Evolutionary conservation across 2,797 vertebrate genomes (phyloP), one percentile per base, ranked within the genome.

Genomic region (Craterocephalus amniculus): DNA sequence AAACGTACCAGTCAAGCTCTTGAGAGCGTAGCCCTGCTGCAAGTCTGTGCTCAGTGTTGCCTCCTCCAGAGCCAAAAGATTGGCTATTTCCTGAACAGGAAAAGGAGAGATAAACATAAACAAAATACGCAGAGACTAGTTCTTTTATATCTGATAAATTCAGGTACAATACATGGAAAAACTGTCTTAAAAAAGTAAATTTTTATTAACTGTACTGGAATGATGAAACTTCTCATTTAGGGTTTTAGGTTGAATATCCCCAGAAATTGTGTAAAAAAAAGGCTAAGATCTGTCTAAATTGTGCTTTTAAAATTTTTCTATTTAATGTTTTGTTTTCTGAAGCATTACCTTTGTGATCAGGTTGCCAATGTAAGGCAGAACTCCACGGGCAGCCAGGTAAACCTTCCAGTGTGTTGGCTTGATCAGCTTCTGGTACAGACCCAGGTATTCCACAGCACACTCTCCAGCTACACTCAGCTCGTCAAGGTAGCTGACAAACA

Each of bases 351-450:
- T 99, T 31, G 97, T 99, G 88, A 99, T 99, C 74, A 99, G 95
- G 91, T 96, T 99, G 63, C 98, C 98, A 0, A 99, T 94, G 3
- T 99, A 98, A 27, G 98, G 98, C 79, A 99, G 93, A 81, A 99
- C 98, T 0, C 98, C 98, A 0, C 98, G 93, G 1, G 98, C 98
- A 7, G 98, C 97, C 74, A 99, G 91, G 88, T 99, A 99, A 74
- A 98, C 95, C 81, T 99, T 99, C 98, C 98, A 99, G 88, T 99
- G 97, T 13, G 97, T 95, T 0, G 97, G 97, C 72, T 97, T 96
- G 91, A 98, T 99, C 74, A 99, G 95, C 64, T 99, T 99, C 94
- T 99, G 98, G 81, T 99, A 99, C 66, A 99, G 92, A 3, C 95
- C 95, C 79, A 99, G 87, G 88, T 99, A 99, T 88, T 99, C 98